Evolutionary conservation across 1,140 invertebrate species (phyloP), one percentile per base, ranked within the genome.

Genomic region (Euura saliciscinereae): DNA sequence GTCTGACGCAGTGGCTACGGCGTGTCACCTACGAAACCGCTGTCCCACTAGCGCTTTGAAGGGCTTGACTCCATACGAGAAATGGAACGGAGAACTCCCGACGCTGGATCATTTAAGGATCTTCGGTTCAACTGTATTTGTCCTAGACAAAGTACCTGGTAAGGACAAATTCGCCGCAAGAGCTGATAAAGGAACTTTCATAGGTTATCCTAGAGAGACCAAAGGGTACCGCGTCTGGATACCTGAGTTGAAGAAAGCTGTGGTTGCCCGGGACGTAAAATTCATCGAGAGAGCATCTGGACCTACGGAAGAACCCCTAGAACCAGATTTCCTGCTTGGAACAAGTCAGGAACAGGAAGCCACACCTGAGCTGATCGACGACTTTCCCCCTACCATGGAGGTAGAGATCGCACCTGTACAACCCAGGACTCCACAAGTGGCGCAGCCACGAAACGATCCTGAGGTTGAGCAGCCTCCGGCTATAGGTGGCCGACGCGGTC

Each of bases 1-100:
- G 85, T 83, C 77, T 7, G 85, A 87, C 71, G 82, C 85, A 1
- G 68, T 81, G 2, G 66, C 71, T 6, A 82, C 76, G 4, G 82
- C 83, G 0, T 75, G 68, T 42, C 82, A 87, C 67, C 73, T 81
- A 6, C 73, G 79, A 64, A 87, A 88, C 72, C 46, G 82, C 76
- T 72, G 77, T 51, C 73, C 73, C 0, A 71, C 77, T 10, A 71
- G 46, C 51, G 71, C 76, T 10, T 65, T 79, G 51, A 64, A 65
- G 43, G 73, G 67, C 5, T 13, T 69, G 44, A 78, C 73, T 45
- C 79, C 79, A 44, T 76, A 71, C 44, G 68, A 77, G 64, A 44
- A 65, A 2, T 79, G 75, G 75, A 72, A 11, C 8, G 75, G 69
- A 44, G 70, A 73, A 69, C 73, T 70, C 11, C 68, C 70, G 4